Percentiles rank a stretch among this genome's conserved stretches.
These are phyloP conservation scores for Aphelenchoides bicaudatus DNA, from an alignment of 2,888 invertebrate genomes.

Conservation along the genomic window DNA sequence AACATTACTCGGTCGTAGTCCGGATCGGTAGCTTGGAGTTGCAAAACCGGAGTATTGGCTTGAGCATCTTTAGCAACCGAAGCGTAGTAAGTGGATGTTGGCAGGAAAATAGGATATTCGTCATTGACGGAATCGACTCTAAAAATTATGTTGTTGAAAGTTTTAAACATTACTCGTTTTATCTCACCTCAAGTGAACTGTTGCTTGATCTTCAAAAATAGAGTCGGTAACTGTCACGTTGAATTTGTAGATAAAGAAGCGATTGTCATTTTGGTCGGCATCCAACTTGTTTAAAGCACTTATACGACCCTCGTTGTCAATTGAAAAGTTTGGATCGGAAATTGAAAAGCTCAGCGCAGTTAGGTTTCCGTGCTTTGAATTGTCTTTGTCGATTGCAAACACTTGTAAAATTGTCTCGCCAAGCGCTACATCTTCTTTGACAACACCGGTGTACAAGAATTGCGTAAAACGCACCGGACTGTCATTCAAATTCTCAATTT, in stretches of 20 bases:
- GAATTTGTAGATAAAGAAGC: constrained; percentile 62
- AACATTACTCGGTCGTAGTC: constrained; percentile 53
- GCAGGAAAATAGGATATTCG: constrained; percentile 60
- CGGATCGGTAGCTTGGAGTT: constrained; percentile 54
- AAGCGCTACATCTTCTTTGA: constrained; percentile 86
- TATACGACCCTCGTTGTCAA: constrained; percentile 89
- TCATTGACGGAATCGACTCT: constrained; percentile 64
- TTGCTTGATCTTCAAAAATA: constrained; percentile 22
- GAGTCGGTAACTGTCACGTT: constrained; percentile 62
- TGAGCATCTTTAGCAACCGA: constrained; percentile 59
- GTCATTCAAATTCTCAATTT: constrained; percentile 49
- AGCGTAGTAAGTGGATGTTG: constrained; percentile 52
- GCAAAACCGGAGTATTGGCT: constrained; percentile 56
- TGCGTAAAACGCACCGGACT: constrained; percentile 63
- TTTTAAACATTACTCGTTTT: no score
- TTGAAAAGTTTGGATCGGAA: constrained; percentile 88
- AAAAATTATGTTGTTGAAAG: no score
- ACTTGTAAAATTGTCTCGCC: constrained; percentile 83
- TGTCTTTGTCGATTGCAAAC: constrained; percentile 67
- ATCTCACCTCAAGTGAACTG: constrained; percentile 55
- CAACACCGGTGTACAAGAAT: constrained; percentile 92
- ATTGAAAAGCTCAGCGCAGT: constrained; percentile 87
- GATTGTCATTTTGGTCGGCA: constrained; percentile 76
- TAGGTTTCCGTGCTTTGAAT: constrained; percentile 91
- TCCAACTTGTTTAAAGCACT: constrained; percentile 79